Conservation (phyloP, 2,113 vertebrate genomes). For the Stegastes partitus region DNA sequence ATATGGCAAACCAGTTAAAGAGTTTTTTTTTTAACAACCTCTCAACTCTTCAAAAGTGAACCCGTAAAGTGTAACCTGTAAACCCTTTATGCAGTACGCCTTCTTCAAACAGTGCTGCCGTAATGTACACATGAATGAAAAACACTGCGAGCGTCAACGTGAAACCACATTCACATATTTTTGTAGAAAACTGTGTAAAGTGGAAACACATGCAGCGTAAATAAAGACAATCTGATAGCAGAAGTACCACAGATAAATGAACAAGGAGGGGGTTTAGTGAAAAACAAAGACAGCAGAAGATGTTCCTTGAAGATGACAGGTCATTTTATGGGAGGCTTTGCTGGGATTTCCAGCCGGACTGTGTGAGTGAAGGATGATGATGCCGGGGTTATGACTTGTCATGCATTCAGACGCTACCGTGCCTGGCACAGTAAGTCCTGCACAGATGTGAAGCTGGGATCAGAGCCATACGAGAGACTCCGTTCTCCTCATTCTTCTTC, state of each 20-base stretch:
- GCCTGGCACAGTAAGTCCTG: constrained; percentile 50
- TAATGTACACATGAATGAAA: neutral
- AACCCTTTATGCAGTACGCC: too few relatives aligned
- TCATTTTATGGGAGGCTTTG: constrained; percentile 54
- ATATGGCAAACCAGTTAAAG: too few relatives aligned
- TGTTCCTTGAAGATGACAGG: constrained; percentile 28
- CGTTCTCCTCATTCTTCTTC: constrained; percentile 12
- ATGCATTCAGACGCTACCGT: constrained; percentile 39
- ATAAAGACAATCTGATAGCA: neutral
- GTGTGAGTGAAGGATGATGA: constrained; percentile 33
- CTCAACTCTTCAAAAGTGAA: too few relatives aligned
- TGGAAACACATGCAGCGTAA: constrained; percentile 1
- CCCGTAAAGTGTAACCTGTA: too few relatives aligned
- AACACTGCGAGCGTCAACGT: neutral
- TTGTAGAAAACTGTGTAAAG: constrained; percentile 1
- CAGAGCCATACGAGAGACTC: constrained; percentile 15
- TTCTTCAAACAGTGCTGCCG: too few relatives aligned
- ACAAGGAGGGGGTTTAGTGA: neutral
- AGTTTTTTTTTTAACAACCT: too few relatives aligned
- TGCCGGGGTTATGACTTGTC: constrained; percentile 32
- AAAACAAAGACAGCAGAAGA: constrained; percentile 16
- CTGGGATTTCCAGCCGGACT: constrained; percentile 39
- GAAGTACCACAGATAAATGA: constrained; percentile 7
- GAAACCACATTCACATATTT: neutral
- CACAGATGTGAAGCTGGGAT: constrained; percentile 57